Evolutionary conservation across 1,140 invertebrate species (phyloP), one percentile per base, ranked within the genome.

Genomic region (Zaprionus camerounensis): DNA sequence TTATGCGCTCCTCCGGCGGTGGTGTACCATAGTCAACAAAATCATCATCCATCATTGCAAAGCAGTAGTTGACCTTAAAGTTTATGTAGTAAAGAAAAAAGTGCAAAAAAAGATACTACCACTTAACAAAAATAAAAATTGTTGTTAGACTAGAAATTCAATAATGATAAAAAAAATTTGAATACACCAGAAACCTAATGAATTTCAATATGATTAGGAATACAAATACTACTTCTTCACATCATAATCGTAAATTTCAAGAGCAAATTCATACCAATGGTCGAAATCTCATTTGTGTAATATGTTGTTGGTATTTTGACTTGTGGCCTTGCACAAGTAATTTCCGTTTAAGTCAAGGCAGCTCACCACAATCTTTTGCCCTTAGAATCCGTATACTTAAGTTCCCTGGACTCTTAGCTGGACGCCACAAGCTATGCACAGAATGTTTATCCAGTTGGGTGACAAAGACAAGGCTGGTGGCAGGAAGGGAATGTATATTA

Each of bases 21-120:
- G 84, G 84, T 2, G 71, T 67, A 11, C 31, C 77, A 9, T 58
- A 87, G 28, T 87, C 84, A 46, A 46, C 7, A 26, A 55, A 78
- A 2, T 87, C 84, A 1, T 20, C 24, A 56, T 87, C 83, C 84
- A 87, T 86, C 77, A 87, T 86, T 12, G 1, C 28, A 28, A 34
- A 22, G 11, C 6, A 7, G 22, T n/a, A 7, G 22, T 17, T 55
- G 0, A n/a, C n/a, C 24, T 24, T 15, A 6, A 26, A 58, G n/a
- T 6, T 17, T 41, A 26, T 11, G 38, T 13, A 24, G 6, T 13
- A 22, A 51, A 24, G 12, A 51, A 9, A 11, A 22, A 20, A 44
- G 2, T n/a, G 13, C 34, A 38, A 38, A 17, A 46, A 17, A 46
- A 9, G 7, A 44, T 7, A 9, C 41, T 6, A 17, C n/a, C 5